Evolutionary conservation across 30 jellyfish, hydroid and myxozoan genomes (phyloP).

Genomic region (Hydractinia symbiolongicarpus): DNA sequence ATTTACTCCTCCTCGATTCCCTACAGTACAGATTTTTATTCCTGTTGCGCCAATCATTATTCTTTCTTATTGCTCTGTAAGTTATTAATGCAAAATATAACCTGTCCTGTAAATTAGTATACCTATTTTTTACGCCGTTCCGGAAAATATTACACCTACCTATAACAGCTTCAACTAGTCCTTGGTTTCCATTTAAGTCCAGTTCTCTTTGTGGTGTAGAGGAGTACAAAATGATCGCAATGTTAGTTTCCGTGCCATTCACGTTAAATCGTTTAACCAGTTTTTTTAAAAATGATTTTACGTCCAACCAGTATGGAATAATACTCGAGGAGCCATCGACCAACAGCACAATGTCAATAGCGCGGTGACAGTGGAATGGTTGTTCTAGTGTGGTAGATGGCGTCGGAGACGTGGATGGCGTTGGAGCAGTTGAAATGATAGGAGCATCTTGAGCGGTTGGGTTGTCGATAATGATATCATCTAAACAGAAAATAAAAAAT

Average conservation of each 20-base stretch:
- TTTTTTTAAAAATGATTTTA: slow-evolving; percentile 40
- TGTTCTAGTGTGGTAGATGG: neutral
- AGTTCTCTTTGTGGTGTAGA: slow-evolving; percentile 43
- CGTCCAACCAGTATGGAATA: slow-evolving; percentile 54
- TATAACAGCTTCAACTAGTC: neutral
- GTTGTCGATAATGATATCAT: neutral
- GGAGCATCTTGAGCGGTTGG: neutral
- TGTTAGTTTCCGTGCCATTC: slow-evolving; percentile 43
- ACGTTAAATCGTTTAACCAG: slow-evolving; percentile 57
- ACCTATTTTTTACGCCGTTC: no score
- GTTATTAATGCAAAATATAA: no score
- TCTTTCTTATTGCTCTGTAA: no score
- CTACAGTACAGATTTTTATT: no score
- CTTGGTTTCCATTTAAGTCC: slow-evolving; percentile 13
- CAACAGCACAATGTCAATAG: slow-evolving; percentile 55
- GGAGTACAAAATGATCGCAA: slow-evolving; percentile 65
- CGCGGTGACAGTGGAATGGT: slow-evolving; percentile 58
- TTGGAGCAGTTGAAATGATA: neutral
- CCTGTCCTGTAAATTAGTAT: no score
- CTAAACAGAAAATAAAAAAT: no score
- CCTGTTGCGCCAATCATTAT: no score
- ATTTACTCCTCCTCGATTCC: no score
- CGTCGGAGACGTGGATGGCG: slow-evolving; percentile 2
- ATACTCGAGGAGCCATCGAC: slow-evolving; percentile 77
- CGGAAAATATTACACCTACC: neutral